Conservation (phyloP, 2,113 vertebrate genomes). For the Sylvietta virens region DNA sequence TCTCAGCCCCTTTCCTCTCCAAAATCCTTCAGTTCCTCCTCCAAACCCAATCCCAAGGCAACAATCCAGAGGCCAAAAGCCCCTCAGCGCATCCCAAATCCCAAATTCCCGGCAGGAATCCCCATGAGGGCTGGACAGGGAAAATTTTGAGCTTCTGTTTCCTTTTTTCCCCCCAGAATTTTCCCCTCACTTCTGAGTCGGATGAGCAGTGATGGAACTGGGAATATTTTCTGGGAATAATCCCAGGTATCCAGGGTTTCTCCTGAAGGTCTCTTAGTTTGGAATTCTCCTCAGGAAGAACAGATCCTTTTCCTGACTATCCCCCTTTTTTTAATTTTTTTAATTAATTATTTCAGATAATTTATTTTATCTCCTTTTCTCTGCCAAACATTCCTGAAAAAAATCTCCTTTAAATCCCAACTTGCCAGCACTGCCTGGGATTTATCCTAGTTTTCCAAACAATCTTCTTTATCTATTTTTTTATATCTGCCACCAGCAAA, state of each 20-base stretch:
- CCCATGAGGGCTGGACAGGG: background rate
- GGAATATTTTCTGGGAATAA: background rate
- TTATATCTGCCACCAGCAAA: background rate
- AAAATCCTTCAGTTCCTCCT: background rate
- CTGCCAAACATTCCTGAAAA: background rate
- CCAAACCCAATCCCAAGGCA: background rate
- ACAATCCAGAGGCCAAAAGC: rapidly evolving
- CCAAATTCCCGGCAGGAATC: background rate
- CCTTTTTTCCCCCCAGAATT: background rate
- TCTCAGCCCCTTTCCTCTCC: background rate
- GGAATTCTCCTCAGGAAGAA: background rate
- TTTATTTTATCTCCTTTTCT: background rate
- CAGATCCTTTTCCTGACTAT: rapidly evolving
- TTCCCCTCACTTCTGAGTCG: rapidly evolving
- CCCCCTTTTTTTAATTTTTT: background rate
- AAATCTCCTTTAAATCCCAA: background rate
- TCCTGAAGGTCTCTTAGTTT: background rate
- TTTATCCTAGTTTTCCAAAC: background rate
- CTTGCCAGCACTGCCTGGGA: background rate
- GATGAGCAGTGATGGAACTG: rapidly evolving
- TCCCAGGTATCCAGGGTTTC: background rate
- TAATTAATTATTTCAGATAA: background rate
- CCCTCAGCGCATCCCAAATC: background rate
- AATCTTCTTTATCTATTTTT: background rate
- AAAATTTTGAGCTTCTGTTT: background rate